Conservation (phyloP, 2,113 vertebrate species). For the Cololabis saira region DNA sequence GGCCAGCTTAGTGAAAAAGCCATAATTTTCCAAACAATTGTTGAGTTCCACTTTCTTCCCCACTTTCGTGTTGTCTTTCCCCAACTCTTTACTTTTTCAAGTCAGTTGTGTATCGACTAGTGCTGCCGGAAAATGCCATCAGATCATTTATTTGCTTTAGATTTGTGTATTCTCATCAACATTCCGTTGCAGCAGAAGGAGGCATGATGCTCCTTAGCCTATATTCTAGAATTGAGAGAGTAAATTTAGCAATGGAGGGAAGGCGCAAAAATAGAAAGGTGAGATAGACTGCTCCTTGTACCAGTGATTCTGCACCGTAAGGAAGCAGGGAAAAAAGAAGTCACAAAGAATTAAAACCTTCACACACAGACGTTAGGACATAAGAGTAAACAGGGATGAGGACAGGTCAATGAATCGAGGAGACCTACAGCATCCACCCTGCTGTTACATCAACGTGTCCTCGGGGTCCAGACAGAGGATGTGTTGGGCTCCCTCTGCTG, state of each 20-base stretch:
- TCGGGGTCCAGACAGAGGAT: constrained; percentile 46
- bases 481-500: constrained; percentile 74
- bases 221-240: constrained; percentile 35
- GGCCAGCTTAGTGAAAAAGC: constrained; percentile 46
- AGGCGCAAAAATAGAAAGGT: constrained; percentile 32
- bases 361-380: background rate
- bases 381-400: constrained; percentile 1
- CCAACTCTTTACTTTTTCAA: background rate
- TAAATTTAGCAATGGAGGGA: constrained; percentile 31
- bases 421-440: constrained; percentile 60
- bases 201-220: background rate
- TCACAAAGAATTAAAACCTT: background rate
- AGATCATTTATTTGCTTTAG: constrained; percentile 16
- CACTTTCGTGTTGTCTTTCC: background rate
- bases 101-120: constrained; percentile 9
- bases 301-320: constrained; percentile 2
- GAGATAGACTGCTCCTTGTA: constrained; percentile 24
- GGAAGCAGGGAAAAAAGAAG: background rate
- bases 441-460: constrained; percentile 65
- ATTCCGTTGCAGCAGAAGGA: background rate
- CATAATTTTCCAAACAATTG: constrained; percentile 4
- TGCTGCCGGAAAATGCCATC: background rate
- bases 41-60: background rate
- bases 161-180: constrained; percentile 12
- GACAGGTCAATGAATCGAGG: constrained; percentile 13